phyloP scores from a whole-genome alignment of 2,113 vertebrate genomes.

The Corythoichthys haematopterus region DNA sequence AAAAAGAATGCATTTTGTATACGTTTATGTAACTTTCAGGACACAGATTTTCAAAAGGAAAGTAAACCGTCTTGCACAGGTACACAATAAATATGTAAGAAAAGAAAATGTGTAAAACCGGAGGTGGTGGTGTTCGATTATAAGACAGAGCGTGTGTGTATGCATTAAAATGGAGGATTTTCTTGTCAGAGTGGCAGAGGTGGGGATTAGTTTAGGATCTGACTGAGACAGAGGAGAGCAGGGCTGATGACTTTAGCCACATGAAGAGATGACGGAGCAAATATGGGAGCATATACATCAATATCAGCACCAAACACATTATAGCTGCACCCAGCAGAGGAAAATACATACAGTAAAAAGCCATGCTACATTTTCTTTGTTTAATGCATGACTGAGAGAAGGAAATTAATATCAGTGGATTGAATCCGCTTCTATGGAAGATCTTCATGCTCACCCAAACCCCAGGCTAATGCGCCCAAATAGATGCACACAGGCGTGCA shows the following conservation, averaged over 20 bases:
- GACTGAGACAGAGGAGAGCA: conserved; percentile 68
- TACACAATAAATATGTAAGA: conserved; percentile 35
- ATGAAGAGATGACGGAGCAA: conserved; percentile 73
- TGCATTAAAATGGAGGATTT: conserved; percentile 77
- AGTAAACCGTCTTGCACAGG: conserved; percentile 38
- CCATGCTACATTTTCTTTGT: conserved; percentile 58
- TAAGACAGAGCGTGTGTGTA: conserved; percentile 57
- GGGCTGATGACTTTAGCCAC: conserved; percentile 67
- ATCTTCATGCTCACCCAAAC: conserved; percentile 63
- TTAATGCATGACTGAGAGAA: conserved; percentile 61
- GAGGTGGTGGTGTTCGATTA: conserved; percentile 12
- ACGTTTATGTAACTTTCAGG: conserved; percentile 24
- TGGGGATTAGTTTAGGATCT: conserved; percentile 75
- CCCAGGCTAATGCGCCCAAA: conserved; percentile 39
- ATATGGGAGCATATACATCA: conserved; percentile 65
- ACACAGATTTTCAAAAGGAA: conserved; percentile 18
- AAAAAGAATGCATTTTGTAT: conserved; percentile 22
- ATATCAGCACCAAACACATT: conserved; percentile 57
- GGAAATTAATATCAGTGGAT: conserved; percentile 71
- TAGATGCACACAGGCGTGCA: conserved; percentile 41
- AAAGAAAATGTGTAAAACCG: conserved; percentile 5
- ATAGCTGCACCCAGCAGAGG: conserved; percentile 43
- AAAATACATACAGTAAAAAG: conserved; percentile 41
- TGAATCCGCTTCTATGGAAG: conserved; percentile 68
- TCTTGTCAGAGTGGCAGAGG: conserved; percentile 72